A percentile compares a stretch with the other conserved stretches of the same genome.
These are phyloP conservation scores for Anthoscopus minutus DNA, from an alignment of 2,113 vertebrate genomes.

Conservation along the genomic window DNA sequence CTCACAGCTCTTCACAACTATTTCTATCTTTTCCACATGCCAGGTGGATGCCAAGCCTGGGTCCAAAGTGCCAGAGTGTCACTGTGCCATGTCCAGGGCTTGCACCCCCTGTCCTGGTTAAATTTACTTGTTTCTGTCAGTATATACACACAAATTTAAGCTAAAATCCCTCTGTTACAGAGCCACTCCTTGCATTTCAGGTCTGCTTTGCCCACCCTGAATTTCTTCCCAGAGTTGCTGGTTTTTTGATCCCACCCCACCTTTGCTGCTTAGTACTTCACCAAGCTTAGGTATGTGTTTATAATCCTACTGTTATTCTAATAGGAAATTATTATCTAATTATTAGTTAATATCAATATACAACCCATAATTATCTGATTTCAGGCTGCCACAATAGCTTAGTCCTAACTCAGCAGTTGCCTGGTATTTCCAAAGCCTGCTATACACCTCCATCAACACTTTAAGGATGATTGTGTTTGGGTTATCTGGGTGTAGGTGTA, in stretches of 20 bases:
- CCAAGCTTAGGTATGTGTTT: background rate
- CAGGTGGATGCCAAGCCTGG: no score
- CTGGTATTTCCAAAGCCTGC: background rate
- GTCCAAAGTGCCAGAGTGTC: background rate
- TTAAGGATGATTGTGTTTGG: background rate
- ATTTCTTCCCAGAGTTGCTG: background rate
- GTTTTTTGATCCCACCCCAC: background rate
- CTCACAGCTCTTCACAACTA: background rate
- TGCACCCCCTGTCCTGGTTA: background rate
- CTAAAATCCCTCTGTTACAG: accelerated
- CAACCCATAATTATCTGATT: background rate
- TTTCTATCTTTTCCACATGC: background rate
- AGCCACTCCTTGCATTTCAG: background rate
- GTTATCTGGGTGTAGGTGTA: background rate
- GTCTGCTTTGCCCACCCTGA: background rate
- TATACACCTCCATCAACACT: background rate
- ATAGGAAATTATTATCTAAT: background rate
- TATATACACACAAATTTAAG: background rate
- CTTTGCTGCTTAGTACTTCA: background rate
- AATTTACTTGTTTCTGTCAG: background rate
- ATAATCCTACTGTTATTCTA: background rate
- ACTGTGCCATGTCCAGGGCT: background rate
- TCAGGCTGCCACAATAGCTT: background rate
- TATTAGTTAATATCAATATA: background rate
- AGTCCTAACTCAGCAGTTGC: background rate